Base-by-base conservation (phyloP, 2,797 vertebrate genomes). In the Syncerus caffer region DNA sequence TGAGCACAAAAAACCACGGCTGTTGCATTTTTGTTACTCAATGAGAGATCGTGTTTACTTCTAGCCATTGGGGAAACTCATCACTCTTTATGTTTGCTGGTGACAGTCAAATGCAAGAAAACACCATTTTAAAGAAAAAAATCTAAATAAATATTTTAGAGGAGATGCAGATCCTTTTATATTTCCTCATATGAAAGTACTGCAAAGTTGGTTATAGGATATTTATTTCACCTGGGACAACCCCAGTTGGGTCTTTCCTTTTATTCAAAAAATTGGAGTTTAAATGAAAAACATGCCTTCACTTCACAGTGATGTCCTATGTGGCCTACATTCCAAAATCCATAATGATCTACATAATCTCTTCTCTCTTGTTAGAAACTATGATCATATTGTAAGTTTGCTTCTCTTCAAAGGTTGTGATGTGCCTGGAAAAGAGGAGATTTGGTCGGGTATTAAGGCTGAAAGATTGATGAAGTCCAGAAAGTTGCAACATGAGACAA, bases 91-190 rank as follows among this genome's bases (percentile, higher is more conserved):
- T 86, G 67, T 42, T 94, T 91, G 38, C 74, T 86, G 51, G 42
- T 80, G 57, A 86, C 51, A 97, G 53, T 82, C 57, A 62, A 85
- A 50, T 93, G 42, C 21, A 91, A 91, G 88, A 86, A 78, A 95
- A 82, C 12, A 57, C 7, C 74, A 1, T 90, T 96, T 97, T 91
- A 19, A 94, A 84, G 47, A 64, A 92, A 88, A 85, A 96, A 90
- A 34, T 58, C n/a, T 89, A 87, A 93, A 90, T 89, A 94, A 85
- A 38, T 87, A 86, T 95, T 96, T 96, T 42, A 96, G 42, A 90
- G 23, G 23, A 53, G 67, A 64, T 93, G 60, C 14, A 91, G 34
- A 67, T 95, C 67, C 82, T 27, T 90, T 96, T 96, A 89, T 55
- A 85, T 93, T 96, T 92, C 67, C 62, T 82, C 60, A 86, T 79